phyloP scores from a whole-genome alignment of 1,140 invertebrate genomes.

The Brachionus asplanchnoidis region DNA sequence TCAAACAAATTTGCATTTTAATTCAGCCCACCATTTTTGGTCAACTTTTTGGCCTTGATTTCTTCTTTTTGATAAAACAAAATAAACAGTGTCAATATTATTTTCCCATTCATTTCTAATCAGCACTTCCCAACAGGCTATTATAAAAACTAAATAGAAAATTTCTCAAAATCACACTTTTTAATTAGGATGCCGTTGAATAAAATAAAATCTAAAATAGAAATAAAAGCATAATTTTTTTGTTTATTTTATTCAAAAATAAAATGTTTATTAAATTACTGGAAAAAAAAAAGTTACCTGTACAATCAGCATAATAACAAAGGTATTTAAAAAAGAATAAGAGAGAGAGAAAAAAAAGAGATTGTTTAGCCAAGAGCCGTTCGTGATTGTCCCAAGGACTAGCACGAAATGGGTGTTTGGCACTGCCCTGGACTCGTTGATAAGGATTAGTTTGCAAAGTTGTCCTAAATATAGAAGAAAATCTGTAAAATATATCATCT shows the following conservation, averaged over 20 bases:
- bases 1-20: background rate
- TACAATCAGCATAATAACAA: background rate
- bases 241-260: background rate
- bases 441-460: background rate
- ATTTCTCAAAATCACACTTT: background rate
- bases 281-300: background rate
- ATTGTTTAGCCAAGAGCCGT: background rate
- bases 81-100: conserved; percentile 22
- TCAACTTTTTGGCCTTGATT: conserved; percentile 4
- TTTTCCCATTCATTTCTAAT: conserved; percentile 10
- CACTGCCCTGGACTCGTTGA: background rate
- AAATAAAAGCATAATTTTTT: conserved; percentile 25
- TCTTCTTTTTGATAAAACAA: conserved; percentile 24
- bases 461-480: conserved; percentile 8
- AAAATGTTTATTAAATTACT: conserved; percentile 13
- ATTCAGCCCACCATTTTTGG: background rate
- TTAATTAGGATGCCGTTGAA: background rate
- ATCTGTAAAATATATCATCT: conserved; percentile 11
- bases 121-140: background rate
- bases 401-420: background rate
- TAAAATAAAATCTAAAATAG: background rate
- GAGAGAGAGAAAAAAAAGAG: background rate
- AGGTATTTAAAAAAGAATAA: background rate
- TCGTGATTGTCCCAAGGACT: background rate
- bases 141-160: background rate